These are phyloP conservation scores for Holotrichia oblita DNA, from an alignment of 1,140 invertebrate genomes.

Conservation along the genomic window DNA sequence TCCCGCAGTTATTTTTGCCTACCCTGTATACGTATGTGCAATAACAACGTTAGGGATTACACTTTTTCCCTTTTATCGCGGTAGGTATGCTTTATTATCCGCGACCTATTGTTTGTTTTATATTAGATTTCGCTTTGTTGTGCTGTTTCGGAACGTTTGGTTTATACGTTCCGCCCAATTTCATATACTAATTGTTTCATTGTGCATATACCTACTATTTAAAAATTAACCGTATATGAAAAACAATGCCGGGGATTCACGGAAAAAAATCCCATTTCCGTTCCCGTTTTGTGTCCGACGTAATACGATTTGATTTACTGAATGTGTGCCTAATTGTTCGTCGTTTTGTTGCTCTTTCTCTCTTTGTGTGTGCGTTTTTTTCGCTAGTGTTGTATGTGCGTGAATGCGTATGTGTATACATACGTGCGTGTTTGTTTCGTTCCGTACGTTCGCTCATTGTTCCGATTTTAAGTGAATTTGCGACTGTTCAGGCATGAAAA, in stretches of 20 bases:
- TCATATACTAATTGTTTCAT: conserved; percentile 29
- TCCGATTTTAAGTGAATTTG: conserved; percentile 27
- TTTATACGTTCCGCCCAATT: conserved; percentile 32
- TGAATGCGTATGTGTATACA: not conserved
- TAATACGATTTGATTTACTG: conserved; percentile 31
- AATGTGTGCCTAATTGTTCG: conserved; percentile 28
- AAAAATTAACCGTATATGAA: conserved; percentile 28
- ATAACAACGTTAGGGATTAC: too few species aligned
- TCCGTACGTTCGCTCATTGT: conserved; percentile 22
- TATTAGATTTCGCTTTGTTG: conserved; percentile 31
- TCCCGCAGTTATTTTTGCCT: too few species aligned
- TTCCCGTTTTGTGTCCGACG: conserved; percentile 11
- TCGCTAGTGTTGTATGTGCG: not conserved
- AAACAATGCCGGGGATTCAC: conserved; percentile 24
- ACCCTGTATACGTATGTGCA: too few species aligned
- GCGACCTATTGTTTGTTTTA: conserved; percentile 2
- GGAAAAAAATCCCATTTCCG: conserved; percentile 27
- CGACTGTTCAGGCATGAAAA: conserved; percentile 10
- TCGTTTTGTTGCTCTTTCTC: conserved; percentile 13
- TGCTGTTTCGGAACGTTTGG: conserved; percentile 15
- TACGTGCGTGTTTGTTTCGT: too few species aligned
- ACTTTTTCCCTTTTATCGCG: not conserved
- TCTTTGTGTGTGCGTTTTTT: not conserved
- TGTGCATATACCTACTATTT: not conserved
- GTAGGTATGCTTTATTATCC: not conserved